Evolutionary conservation across 2,113 vertebrate genomes (phyloP).

Genomic region (Nymphicus hollandicus): DNA sequence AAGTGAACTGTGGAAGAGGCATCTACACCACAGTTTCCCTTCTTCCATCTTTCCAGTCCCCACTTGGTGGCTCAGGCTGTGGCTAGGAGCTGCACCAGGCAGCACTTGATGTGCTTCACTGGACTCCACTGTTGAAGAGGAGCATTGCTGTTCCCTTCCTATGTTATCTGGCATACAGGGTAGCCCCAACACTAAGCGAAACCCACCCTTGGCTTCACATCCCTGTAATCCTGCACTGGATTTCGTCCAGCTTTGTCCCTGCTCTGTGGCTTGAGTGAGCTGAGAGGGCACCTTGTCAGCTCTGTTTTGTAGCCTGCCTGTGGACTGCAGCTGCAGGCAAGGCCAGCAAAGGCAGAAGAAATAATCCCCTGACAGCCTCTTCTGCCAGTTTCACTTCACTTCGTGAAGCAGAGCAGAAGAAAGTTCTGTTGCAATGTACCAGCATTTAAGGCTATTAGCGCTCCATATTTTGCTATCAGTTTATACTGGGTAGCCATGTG

Average conservation of each 20-base stretch:
- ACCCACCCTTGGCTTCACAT: not conserved
- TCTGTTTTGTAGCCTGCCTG: not conserved
- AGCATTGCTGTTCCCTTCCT: not conserved
- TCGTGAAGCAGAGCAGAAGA: not conserved
- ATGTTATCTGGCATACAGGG: rapidly evolving
- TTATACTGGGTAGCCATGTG: not conserved
- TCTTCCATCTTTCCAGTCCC: not conserved
- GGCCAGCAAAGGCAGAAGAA: not conserved
- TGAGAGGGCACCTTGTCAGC: not conserved
- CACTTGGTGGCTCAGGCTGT: not conserved
- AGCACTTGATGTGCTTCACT: not conserved
- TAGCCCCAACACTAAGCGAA: not conserved
- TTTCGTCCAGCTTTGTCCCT: not conserved
- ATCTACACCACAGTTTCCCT: not conserved
- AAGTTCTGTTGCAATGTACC: not conserved
- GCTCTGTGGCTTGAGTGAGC: not conserved
- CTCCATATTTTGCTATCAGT: not conserved
- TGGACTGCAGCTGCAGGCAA: not conserved
- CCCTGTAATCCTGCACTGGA: rapidly evolving
- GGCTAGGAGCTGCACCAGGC: not conserved
- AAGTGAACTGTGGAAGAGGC: not conserved
- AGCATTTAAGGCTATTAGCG: not conserved
- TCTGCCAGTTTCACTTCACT: not conserved
- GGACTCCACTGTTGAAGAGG: not conserved
- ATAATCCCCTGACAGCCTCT: not conserved